Percentiles rank a stretch among this genome's conserved stretches.
Conservation (phyloP, 2,888 invertebrate species). For the Saturnia pavonia region DNA sequence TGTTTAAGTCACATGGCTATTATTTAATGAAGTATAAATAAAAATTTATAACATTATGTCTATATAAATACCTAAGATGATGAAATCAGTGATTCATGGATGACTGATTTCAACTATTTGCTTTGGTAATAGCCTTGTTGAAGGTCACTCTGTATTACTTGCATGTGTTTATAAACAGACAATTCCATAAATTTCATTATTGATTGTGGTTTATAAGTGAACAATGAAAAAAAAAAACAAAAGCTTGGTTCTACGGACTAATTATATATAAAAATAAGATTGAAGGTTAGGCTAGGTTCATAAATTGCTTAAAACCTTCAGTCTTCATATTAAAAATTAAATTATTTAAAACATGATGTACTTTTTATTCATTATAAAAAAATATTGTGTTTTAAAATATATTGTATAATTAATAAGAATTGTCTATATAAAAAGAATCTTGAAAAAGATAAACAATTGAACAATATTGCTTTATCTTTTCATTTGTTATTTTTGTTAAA, state of each 20-base stretch:
- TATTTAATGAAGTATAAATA: constrained; percentile 1
- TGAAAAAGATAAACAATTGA: background rate
- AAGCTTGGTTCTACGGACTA: too few species aligned
- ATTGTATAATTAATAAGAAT: background rate
- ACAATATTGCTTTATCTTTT: background rate
- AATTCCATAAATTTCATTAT: background rate
- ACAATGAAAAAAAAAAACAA: too few species aligned
- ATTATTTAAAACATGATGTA: too few species aligned
- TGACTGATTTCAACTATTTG: constrained; percentile 25
- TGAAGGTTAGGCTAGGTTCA: background rate
- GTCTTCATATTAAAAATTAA: background rate
- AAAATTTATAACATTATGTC: background rate
- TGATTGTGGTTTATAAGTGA: background rate
- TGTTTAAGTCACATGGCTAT: background rate
- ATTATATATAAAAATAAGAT: too few species aligned
- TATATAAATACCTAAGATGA: background rate
- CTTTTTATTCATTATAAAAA: too few species aligned
- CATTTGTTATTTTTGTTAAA: constrained; percentile 2
- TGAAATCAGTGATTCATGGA: constrained; percentile 12
- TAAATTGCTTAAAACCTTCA: background rate
- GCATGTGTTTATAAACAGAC: background rate
- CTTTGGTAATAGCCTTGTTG: background rate
- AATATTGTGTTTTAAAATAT: background rate
- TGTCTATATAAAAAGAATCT: background rate
- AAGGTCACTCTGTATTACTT: background rate